These are phyloP conservation scores for Baryphthengus martii DNA, from an alignment of 2,113 vertebrate genomes.

Conservation along the genomic window DNA sequence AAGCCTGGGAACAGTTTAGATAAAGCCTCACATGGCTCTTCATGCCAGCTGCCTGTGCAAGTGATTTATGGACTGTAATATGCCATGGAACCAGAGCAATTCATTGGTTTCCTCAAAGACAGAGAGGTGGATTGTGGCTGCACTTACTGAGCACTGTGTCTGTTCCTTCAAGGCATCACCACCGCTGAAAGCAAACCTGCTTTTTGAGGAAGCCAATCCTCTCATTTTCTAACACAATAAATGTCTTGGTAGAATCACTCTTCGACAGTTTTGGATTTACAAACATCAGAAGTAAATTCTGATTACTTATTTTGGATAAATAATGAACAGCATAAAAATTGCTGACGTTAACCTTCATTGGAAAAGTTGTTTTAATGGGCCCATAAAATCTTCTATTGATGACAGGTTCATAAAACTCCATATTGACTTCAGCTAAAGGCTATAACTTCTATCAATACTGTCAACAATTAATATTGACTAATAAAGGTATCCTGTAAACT, in stretches of 20 bases:
- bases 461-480: conserved; percentile 72
- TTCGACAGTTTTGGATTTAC: background rate
- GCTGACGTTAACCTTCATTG: conserved; percentile 68
- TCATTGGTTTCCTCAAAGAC: background rate
- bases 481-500: conserved; percentile 56
- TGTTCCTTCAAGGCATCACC: background rate
- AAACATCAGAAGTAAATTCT: conserved; percentile 59
- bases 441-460: conserved; percentile 71
- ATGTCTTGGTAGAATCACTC: background rate
- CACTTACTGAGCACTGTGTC: background rate
- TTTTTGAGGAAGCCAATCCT: background rate
- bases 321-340: conserved; percentile 67
- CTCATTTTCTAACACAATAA: background rate
- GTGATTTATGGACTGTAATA: background rate
- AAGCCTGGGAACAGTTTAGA: background rate
- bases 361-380: conserved; percentile 74
- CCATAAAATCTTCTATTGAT: conserved; percentile 73
- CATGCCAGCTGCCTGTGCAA: background rate
- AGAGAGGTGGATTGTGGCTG: background rate
- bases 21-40: background rate
- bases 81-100: background rate
- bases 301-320: conserved; percentile 74
- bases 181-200: background rate
- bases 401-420: conserved; percentile 60
- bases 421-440: conserved; percentile 69